Evolutionary conservation across 2,797 vertebrate genomes (phyloP), one percentile per base, ranked within the genome.

Genomic region (Cyclura pinguis): DNA sequence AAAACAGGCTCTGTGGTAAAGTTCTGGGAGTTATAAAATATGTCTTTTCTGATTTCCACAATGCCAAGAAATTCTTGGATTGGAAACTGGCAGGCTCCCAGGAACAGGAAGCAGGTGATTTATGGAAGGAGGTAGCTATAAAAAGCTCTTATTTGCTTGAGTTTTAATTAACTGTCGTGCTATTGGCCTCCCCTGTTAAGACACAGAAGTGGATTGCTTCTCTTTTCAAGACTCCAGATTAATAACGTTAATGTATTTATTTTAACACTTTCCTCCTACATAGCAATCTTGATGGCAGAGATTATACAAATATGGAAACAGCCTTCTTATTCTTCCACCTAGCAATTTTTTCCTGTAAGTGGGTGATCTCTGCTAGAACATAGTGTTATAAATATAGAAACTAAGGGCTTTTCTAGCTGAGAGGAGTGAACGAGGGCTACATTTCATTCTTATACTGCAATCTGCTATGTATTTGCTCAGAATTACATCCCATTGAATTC

Each of bases 51-150:
- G 86, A 90, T 90, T 94, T 94, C 55, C 93, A 85, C 52, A 85
- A 90, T 35, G 83, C 89, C 95, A 96, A 96, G 91, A 94, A 95
- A 93, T 94, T 94, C 93, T 95, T 95, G 92, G 86, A 77, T 95
- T 96, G 93, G 93, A 87, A 80, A 50, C 67, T 95, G 95, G 93
- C 94, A 95, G 2, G 77, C 88, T 94, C 89, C 95, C 95, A 96
- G 93, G 92, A 32, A 95, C 50, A 88, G 88, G 85, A 94, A 94
- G 80, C 87, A 0, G 0, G 92, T 96, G 94, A 96, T 95, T 96
- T 96, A 95, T 93, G 93, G 93, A 91, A 92, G 95, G 91, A 94
- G 91, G 86, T 91, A 95, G 86, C 91, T 94, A 94, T 94, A 94
- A 95, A 96, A 96, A 94, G 90, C 91, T 92, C 91, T 86, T 57